Evolutionary conservation across 2,797 vertebrate genomes (phyloP).

Genomic region (Oryzias sinensis): DNA sequence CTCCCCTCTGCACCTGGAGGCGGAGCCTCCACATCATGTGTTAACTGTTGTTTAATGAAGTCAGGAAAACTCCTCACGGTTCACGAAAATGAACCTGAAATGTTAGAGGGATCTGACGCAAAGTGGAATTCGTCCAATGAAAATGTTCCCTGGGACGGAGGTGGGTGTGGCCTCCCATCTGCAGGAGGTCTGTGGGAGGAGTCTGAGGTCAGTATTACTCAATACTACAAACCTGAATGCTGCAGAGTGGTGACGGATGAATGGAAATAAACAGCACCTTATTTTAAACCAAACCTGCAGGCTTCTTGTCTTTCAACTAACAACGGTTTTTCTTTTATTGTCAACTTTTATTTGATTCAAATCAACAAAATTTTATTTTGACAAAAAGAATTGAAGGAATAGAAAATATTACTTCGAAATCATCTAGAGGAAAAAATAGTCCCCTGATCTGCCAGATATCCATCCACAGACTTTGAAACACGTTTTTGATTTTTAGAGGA

Average conservation of each 20-base stretch:
- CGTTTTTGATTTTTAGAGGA: no score
- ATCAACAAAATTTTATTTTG: no score
- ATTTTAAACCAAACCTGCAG: slow-evolving; percentile 51
- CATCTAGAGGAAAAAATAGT: no score
- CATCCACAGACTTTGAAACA: no score
- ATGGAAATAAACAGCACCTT: slow-evolving; percentile 78
- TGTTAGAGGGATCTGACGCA: no score
- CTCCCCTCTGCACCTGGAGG: slow-evolving; percentile 4
- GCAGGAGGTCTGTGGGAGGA: slow-evolving; percentile 44
- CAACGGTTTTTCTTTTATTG: not conserved
- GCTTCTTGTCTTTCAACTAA: slow-evolving; percentile 31
- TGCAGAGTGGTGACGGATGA: slow-evolving; percentile 64
- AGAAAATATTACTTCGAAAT: no score
- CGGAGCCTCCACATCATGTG: slow-evolving; percentile 16
- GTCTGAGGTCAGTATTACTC: slow-evolving; percentile 69
- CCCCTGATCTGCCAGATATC: no score
- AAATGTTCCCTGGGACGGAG: slow-evolving; percentile 24
- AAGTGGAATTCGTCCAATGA: no score
- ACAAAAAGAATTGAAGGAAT: no score
- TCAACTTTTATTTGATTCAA: not conserved
- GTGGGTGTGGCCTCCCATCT: slow-evolving; percentile 16
- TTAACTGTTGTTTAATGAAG: not conserved
- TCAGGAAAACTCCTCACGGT: slow-evolving; percentile 48
- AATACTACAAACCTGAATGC: slow-evolving; percentile 47
- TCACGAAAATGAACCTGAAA: slow-evolving; percentile 28